Evolutionary conservation across 2,888 invertebrate genomes (phyloP).

Genomic region (Iphiclides podalirius): DNA sequence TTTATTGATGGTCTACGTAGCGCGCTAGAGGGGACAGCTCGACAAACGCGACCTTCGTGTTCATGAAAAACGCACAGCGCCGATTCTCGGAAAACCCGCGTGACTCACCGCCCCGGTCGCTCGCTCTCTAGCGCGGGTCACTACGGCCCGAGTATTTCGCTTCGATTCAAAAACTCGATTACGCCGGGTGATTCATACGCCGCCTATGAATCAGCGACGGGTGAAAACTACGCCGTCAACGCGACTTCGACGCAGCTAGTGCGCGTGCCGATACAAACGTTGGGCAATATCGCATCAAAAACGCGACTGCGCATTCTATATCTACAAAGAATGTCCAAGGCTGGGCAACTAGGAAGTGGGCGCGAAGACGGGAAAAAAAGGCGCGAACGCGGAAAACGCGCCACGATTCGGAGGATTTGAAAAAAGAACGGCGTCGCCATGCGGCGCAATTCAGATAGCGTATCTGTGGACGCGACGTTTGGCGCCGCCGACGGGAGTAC

Average conservation of each 20-base stretch:
- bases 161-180: slow-evolving; percentile 78
- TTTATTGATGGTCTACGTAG: too few species aligned
- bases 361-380: slow-evolving; percentile 46
- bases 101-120: slow-evolving; percentile 64
- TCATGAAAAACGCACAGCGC: slow-evolving; percentile 68
- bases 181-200: slow-evolving; percentile 70
- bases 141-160: slow-evolving; percentile 71
- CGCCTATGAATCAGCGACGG: slow-evolving; percentile 66
- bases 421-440: not conserved
- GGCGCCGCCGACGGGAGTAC: slow-evolving; percentile 56
- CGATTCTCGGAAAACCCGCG: slow-evolving; percentile 76
- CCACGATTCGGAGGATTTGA: not conserved
- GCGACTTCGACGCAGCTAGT: slow-evolving; percentile 7
- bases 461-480: slow-evolving; percentile 52
- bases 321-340: slow-evolving; percentile 32
- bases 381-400: slow-evolving; percentile 40
- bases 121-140: slow-evolving; percentile 70
- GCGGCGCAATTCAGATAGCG: slow-evolving; percentile 39
- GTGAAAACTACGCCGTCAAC: slow-evolving; percentile 55
- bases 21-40: slow-evolving; percentile 17
- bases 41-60: slow-evolving; percentile 59
- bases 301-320: not conserved
- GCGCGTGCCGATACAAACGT: not conserved
- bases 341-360: slow-evolving; percentile 41
- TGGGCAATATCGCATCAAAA: not conserved